Conservation (phyloP, 2,113 vertebrate species). For the Rostratula benghalensis region DNA sequence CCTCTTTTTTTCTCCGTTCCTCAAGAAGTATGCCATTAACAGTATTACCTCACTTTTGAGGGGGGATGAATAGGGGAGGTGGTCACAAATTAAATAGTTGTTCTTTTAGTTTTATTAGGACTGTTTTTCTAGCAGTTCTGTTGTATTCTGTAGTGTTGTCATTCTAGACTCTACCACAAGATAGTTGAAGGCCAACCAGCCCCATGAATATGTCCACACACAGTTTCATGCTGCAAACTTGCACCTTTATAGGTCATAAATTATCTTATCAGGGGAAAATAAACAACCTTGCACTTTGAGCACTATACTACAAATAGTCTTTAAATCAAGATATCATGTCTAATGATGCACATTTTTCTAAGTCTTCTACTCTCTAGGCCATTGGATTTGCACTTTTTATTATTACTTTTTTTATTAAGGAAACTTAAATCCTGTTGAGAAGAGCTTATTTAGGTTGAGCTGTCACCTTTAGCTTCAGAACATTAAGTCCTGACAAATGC, state of each 20-base stretch:
- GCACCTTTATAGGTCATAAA: not conserved
- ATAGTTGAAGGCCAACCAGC: not conserved
- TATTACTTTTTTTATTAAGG: constrained; percentile 54
- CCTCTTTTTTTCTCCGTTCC: not conserved
- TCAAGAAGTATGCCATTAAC: not conserved
- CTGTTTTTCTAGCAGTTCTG: not conserved
- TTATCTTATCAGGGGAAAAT: not conserved
- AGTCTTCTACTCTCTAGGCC: not conserved
- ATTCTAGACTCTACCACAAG: not conserved
- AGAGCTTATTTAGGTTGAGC: constrained; percentile 57
- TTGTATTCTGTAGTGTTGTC: not conserved
- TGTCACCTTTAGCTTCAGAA: constrained; percentile 57
- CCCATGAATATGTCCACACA: not conserved
- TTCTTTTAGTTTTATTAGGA: not conserved
- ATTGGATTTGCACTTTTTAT: not conserved
- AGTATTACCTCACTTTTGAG: not conserved
- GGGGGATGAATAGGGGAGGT: fast-evolving
- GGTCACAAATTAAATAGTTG: not conserved
- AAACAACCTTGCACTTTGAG: not conserved
- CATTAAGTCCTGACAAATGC: constrained; percentile 64
- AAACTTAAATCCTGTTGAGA: constrained; percentile 40
- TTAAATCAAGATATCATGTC: constrained; percentile 11
- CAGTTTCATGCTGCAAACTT: not conserved
- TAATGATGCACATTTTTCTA: not conserved
- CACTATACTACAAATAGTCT: not conserved